A percentile compares a stretch with the other conserved stretches of the same genome.
Evolutionary conservation across 2,797 vertebrate genomes (phyloP).

Genomic region (Halcyon badia): DNA sequence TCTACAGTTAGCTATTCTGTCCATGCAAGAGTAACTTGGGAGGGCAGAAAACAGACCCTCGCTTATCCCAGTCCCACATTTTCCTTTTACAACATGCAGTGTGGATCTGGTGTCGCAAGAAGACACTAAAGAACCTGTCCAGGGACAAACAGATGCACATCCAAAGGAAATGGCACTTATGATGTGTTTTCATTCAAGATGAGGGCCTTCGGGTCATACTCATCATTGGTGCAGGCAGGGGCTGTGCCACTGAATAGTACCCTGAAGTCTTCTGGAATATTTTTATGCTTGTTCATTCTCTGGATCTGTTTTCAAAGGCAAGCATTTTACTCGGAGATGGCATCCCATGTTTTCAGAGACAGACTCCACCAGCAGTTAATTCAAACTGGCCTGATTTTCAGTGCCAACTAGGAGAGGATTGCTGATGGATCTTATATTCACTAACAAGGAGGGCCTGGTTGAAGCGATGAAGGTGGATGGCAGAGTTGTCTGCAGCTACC

Average conservation of each 20-base stretch:
- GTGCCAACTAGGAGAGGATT: neutral
- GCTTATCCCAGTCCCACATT: neutral
- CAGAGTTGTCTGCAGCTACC: too few relatives aligned
- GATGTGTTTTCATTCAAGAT: neutral
- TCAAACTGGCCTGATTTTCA: constrained; percentile 31
- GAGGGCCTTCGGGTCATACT: neutral
- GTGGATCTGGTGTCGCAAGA: neutral
- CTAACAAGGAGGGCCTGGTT: too few relatives aligned
- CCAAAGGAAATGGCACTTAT: neutral
- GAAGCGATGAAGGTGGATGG: too few relatives aligned
- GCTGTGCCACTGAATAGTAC: neutral
- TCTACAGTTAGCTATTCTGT: neutral
- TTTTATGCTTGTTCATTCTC: neutral
- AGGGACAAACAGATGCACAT: neutral
- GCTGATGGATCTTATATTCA: too few relatives aligned
- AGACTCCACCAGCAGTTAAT: neutral
- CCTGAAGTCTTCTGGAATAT: neutral
- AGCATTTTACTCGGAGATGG: neutral
- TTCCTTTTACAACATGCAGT: neutral
- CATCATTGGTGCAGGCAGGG: neutral
- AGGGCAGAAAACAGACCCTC: neutral
- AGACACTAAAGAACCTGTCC: neutral
- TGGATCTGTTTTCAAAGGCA: neutral
- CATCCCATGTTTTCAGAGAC: neutral
- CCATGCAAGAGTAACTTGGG: neutral